Conservation (phyloP, 2,888 invertebrate species). For the Nymphalis polychloros region DNA sequence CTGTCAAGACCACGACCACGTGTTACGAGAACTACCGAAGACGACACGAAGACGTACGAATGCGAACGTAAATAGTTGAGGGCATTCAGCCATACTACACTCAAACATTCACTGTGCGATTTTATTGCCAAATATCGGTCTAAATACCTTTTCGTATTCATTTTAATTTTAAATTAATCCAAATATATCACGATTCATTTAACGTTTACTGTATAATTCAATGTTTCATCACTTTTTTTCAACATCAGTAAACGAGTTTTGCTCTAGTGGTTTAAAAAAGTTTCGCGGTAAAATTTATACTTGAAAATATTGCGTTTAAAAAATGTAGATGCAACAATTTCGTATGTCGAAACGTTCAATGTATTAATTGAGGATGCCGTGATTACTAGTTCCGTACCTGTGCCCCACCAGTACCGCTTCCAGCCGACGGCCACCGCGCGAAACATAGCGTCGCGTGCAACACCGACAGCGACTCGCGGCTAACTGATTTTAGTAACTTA, state of each 20-base stretch:
- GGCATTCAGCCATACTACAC: constrained; percentile 55
- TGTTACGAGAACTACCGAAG: constrained; percentile 66
- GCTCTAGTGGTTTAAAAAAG: neutral
- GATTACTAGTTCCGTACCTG: constrained; percentile 73
- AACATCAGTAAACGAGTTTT: neutral
- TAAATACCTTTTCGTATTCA: constrained; percentile 4
- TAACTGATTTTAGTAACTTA: constrained; percentile 54
- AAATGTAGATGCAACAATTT: constrained; percentile 32
- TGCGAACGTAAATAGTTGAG: constrained; percentile 71
- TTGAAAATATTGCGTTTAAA: constrained; percentile 7
- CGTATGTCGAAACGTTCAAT: constrained; percentile 49
- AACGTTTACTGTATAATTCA: neutral
- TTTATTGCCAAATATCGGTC: constrained; percentile 39
- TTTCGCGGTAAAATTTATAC: constrained; percentile 7
- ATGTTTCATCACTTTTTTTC: constrained; percentile 4
- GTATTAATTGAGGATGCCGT: constrained; percentile 65
- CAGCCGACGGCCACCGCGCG: constrained; percentile 74
- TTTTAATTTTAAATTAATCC: neutral
- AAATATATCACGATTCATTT: neutral
- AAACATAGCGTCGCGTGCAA: constrained; percentile 72
- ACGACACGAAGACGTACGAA: constrained; percentile 54
- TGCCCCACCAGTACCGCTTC: constrained; percentile 79
- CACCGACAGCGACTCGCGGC: constrained; percentile 66
- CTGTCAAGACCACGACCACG: constrained; percentile 64
- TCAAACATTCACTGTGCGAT: constrained; percentile 32